A percentile compares a stretch with the other conserved stretches of the same genome.
phyloP scores from a whole-genome alignment of 1,140 invertebrate genomes.

The Pararge aegeria region DNA sequence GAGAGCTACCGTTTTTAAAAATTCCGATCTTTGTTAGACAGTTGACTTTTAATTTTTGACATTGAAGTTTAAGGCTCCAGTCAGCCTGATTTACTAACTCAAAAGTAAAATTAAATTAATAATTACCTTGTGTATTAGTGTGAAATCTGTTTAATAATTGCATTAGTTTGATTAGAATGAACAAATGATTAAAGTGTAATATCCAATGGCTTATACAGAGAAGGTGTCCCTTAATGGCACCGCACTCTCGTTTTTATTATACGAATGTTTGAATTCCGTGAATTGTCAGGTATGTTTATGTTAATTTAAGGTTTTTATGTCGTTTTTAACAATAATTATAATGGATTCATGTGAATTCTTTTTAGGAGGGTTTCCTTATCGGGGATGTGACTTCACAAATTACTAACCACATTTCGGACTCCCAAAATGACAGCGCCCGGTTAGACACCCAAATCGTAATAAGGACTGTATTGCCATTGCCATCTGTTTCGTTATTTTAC shows the following conservation, averaged over 20 bases:
- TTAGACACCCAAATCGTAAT: constrained; percentile 81
- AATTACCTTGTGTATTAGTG: not conserved
- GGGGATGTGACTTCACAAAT: constrained; percentile 81
- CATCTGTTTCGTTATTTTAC: constrained; percentile 78
- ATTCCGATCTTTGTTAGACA: too few relatives aligned
- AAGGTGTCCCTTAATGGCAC: constrained; percentile 79
- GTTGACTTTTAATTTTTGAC: too few relatives aligned
- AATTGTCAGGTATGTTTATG: constrained; percentile 78
- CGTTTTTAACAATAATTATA: constrained; percentile 10
- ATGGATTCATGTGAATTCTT: constrained; percentile 23
- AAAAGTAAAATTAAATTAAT: too few relatives aligned
- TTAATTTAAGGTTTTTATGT: constrained; percentile 7
- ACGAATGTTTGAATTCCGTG: constrained; percentile 81
- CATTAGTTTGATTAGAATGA: not conserved
- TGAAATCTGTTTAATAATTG: not conserved
- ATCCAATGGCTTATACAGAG: constrained; percentile 72
- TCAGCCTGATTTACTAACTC: too few relatives aligned
- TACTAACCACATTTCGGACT: constrained; percentile 84
- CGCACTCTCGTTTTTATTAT: constrained; percentile 82
- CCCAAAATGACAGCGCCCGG: constrained; percentile 80
- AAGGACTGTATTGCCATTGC: constrained; percentile 79
- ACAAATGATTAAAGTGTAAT: constrained; percentile 15
- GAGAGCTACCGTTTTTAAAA: too few relatives aligned
- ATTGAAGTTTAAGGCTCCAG: too few relatives aligned
- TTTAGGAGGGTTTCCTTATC: constrained; percentile 84